Base-by-base conservation (phyloP, 1,140 invertebrate species). In the Yoshiicerus persimilis region DNA sequence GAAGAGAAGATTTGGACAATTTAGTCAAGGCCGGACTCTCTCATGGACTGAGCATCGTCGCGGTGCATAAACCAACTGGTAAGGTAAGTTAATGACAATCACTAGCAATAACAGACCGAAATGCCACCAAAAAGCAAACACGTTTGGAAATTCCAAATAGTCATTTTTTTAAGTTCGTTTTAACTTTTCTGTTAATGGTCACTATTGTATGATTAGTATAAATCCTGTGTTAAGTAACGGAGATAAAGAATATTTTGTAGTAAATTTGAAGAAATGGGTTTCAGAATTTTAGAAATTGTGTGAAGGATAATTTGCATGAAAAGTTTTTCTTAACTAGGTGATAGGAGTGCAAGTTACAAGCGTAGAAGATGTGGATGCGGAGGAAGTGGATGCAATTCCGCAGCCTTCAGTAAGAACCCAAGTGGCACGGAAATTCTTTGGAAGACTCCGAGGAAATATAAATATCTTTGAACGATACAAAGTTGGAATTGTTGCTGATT, bases 391-490 rank as follows among this genome's bases (percentile, higher is more conserved):
- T 30, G 23, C 66, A 3, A 16, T 27, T 84, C 83, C 83, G 6
- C 5, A 25, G n/a, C n/a, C 30, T 11, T 34, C 47, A 20, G 56
- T 30, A n/a, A 32, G 32, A 11, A 86, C 84, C 1, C 25, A 56
- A 38, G 20, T 66, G 10, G 41, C 32, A 27, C 25, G 25, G 5
- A 16, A 36, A 62, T 86, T 86, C 23, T 86, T 66, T 23, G 30
- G 0, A 3, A 30, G 9, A 36, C 38, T 86, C 10, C 34, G 20
- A 84, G 47, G 6, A 70, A 23, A 30, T 62, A 9, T 38, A 62
- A 47, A 87, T 84, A 66, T 87, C n/a, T 87, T 56, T 64, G 75
- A 47, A 20, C 56, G 30, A 23, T 84, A 84, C 75, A 84, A 84
- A 38, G 87, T 87, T 47, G 9, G 20, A 32, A 64, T 16, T 16